Base-by-base conservation (phyloP, 2,888 invertebrate species). In the Gerosis bhagava region DNA sequence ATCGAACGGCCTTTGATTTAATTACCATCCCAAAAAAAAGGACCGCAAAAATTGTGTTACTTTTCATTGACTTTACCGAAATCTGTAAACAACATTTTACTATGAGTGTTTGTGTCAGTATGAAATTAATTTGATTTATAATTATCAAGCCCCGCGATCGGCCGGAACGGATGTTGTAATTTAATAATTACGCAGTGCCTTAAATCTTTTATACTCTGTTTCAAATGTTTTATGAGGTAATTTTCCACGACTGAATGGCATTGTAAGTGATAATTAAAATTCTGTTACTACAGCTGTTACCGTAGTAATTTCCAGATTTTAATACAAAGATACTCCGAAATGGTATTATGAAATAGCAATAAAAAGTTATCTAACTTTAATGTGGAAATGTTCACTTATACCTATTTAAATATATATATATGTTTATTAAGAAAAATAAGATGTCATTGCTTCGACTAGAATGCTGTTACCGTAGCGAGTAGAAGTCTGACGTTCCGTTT, bases 201-300 rank as follows among this genome's bases (percentile, higher is more conserved):
- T 58, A 54, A 56, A 59, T 61, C 56, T 54, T 57, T 58, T 50
- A 50, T 49, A 54, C 50, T 49, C 50, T 53, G 51, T 50, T 61
- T 59, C 56, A 57, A 61, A 82, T 81, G 81, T 75, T 83, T 83
- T 82, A 83, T 79, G 77, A 69, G 66, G 82, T 78, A 80, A 84
- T 84, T 83, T 70, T 67, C 70, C 73, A 71, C 72, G 71, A 74
- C 76, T 75, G 74, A 79, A 81, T 55, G 73, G 73, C 77, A 73
- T 73, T 82, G 77, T 83, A 79, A 83, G 80, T 83, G 81, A 86
- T 83, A 86, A 84, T 86, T 83, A 84, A 86, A 84, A 77, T 70
- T 69, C 79, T 63, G 78, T 83, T 73, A 77, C 74, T 76, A 74
- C 83, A 82, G 82, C 80, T 82, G 83, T 83, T 83, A 74, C 81